Percentiles rank a stretch among this genome's conserved stretches.
Conservation (phyloP, 2,797 vertebrate genomes). For the Phoebastria nigripes region DNA sequence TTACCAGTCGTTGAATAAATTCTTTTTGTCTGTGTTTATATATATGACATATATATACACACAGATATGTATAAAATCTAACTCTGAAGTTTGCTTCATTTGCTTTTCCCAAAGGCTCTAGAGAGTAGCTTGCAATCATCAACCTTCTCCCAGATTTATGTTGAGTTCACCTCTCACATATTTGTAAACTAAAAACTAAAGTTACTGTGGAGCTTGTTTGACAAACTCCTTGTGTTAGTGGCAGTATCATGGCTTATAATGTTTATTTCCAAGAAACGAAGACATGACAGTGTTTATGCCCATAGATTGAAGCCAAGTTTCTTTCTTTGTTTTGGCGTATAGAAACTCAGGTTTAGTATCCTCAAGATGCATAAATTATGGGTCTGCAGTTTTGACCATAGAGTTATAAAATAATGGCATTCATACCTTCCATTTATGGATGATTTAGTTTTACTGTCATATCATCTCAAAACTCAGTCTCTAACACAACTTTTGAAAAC, state of each 20-base stretch:
- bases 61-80: not conserved
- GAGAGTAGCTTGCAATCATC: not conserved
- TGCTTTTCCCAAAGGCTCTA: not conserved
- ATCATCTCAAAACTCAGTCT: not conserved
- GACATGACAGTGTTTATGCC: conserved; percentile 27
- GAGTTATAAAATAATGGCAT: not conserved
- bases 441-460: not conserved
- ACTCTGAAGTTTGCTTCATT: not conserved
- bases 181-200: conserved; percentile 29
- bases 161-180: not conserved
- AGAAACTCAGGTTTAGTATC: conserved; percentile 2
- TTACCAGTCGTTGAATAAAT: not conserved
- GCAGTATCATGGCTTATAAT: not conserved
- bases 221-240: not conserved
- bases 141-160: not conserved
- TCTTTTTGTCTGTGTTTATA: conserved; percentile 13
- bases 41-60: not conserved
- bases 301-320: not conserved
- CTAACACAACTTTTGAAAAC: not conserved
- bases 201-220: not conserved
- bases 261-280: not conserved
- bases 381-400: not conserved
- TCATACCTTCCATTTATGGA: not conserved
- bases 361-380: not conserved
- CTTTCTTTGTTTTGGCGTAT: not conserved